Base-by-base conservation (phyloP, 2,113 vertebrate species). In the Synchiropus splendidus region DNA sequence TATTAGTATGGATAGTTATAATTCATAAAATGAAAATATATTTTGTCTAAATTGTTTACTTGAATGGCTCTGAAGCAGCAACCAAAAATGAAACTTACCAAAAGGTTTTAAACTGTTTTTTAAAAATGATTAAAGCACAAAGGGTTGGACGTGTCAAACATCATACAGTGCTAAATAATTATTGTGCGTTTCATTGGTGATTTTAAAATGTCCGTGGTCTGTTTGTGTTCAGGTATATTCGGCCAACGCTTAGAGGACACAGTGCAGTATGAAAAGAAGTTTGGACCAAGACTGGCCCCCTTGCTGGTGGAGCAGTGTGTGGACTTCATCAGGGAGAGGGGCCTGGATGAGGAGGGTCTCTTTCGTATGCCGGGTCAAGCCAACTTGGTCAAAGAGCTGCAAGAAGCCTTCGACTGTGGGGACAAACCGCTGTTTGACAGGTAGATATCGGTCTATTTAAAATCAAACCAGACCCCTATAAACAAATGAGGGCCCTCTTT, bases 281-380 rank as follows among this genome's bases (percentile, higher is more conserved):
- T 88, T 15, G 94, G 92, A 3, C 82, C 80, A 27, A 88, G 87
- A n/a, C 67, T 87, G 64, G 92, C 90, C 1, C 92, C 93, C 0
- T 78, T 95, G 39, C 77, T 97, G 76, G 92, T 97, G 69, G 92
- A 97, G 49, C 93, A 94, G 76, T 97, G 92, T 17, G 94, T 92
- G 83, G 91, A 94, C 68, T 98, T 98, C 78, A 92, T 98, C 69
- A 82, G 90, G 35, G 89, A 94, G 37, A 63, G 75, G 1, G 94
- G 94, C 2, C 85, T 98, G 33, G 78, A 86, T 1, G 94, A 98
- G 64, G 94, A 97, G 67, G 94, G 94, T 1, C 88, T 98, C 10
- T 98, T 98, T 43, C 81, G 94, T 30, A 89, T 94, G 89, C 93
- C 94, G 0, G 94, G 94, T 9, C 93, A 97, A 77, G 92, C 93